Base-by-base conservation (phyloP, 1,140 invertebrate genomes). In the Prorops nasuta region DNA sequence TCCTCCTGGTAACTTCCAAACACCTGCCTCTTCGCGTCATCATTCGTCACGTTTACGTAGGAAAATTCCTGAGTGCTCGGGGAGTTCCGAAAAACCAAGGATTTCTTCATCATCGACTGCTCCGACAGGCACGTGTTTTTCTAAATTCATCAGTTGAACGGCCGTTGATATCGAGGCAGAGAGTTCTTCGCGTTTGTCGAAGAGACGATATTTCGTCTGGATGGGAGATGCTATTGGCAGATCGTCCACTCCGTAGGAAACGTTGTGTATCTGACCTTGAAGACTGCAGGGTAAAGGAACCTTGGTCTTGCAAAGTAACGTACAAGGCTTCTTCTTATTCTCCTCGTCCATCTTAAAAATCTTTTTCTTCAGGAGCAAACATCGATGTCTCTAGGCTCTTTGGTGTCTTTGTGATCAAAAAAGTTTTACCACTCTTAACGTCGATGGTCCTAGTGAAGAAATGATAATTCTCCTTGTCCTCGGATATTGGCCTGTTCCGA, bases 371-470 rank as follows among this genome's bases (percentile, higher is more conserved):
- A 70, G 17, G 20, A 58, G 51, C 14, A 54, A 38, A 17, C 46
- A 49, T 44, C 14, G 58, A 57, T 51, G 7, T 53, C 15, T 49
- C 51, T 19, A 63, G 50, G 28, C 42, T 49, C 10, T 39, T 51
- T 2, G 61, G 61, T 2, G 41, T 40, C 20, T 45, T 58, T 6
- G 57, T 38, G 43, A 72, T 69, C 3, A 72, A 14, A 49, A 64
- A 72, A 3, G 69, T 63, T 41, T 71, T 70, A 8, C 67, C 62
- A 18, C 48, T 46, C 18, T 60, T 44, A 6, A 63, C 56, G 3
- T 53, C 22, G 3, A 46, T 57, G 8, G n/a, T 37, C 18, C 18
- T 46, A 3, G 19, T 44, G 1, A 15, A 10, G 0, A 3, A n/a
- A 17, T 40, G 40, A 31, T 18, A 7, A 16, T 35, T 36, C 12